Conservation (phyloP, 1,140 invertebrate genomes). For the Ruditapes philippinarum region DNA sequence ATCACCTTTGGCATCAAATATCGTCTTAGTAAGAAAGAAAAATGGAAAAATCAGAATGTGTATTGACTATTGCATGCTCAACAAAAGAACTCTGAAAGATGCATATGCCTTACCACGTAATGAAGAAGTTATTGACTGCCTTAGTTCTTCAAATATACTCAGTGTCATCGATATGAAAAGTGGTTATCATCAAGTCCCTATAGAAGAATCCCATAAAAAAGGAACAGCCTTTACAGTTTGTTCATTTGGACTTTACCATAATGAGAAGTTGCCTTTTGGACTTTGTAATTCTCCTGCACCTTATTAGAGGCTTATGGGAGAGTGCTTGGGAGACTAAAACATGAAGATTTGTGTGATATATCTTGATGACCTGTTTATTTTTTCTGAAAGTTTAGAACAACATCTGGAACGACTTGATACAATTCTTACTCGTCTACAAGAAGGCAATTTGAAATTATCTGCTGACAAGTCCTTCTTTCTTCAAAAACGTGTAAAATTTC, state of each 20-base stretch:
- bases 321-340: slow-evolving; percentile 27
- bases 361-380: slow-evolving; percentile 41
- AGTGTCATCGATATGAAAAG: slow-evolving; percentile 80
- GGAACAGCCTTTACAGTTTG: slow-evolving; percentile 48
- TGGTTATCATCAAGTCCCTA: slow-evolving; percentile 84
- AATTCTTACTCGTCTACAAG: neutral
- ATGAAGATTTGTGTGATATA: slow-evolving; percentile 39
- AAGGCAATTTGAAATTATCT: neutral
- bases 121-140: slow-evolving; percentile 45
- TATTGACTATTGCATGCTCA: slow-evolving; percentile 25
- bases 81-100: slow-evolving; percentile 22
- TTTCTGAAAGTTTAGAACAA: slow-evolving; percentile 16
- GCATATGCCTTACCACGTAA: slow-evolving; percentile 42
- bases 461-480: neutral
- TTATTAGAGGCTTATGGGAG: slow-evolving; percentile 43
- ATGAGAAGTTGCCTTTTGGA: slow-evolving; percentile 37
- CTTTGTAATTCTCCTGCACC: slow-evolving; percentile 18
- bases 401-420: slow-evolving; percentile 7
- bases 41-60: slow-evolving; percentile 48
- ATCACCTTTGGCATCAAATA: slow-evolving; percentile 48
- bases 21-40: slow-evolving; percentile 51
- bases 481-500: neutral
- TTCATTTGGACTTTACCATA: slow-evolving; percentile 47
- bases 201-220: slow-evolving; percentile 69
- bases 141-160: neutral